Base-by-base conservation (phyloP, 2,888 invertebrate species). In the Ditula angustiorana region DNA sequence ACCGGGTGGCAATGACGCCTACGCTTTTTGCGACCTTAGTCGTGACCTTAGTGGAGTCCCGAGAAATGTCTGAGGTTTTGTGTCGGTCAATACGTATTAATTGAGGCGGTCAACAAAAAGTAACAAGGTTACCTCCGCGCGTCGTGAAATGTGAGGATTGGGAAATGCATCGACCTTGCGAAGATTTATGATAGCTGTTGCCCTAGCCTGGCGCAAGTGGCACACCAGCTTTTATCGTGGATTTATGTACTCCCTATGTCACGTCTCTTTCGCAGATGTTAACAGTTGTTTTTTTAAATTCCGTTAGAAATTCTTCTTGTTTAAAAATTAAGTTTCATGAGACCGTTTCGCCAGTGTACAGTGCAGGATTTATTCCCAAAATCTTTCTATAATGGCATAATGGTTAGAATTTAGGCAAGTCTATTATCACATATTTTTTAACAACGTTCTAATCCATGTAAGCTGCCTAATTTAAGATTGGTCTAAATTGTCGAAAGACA, bases 121-220 rank as follows among this genome's bases (percentile, higher is more conserved):
- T 7, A 19, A 47, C n/a, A 50, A 50, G 46, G 21, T 53, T 66
- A 64, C 68, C 66, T 68, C 65, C 8, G 11, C 57, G 19, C 26
- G 10, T 46, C 10, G 56, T 63, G 41, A 50, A 50, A 35, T 35
- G 10, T 26, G n/a, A 28, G 19, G n/a, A 66, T 75, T 74, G 68
- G 68, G 70, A 72, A 77, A 75, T 67, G 66, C 66, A 46, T 16
- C 47, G 70, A 70, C 76, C 77, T 75, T 30, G 37, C 33, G 13
- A 21, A 13, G 35, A 53, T 10, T 23, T 53, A 53, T 35, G n/a
- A 8, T 13, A 49, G 26, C 44, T n/a, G 49, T 13, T 23, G n/a
- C 21, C 5, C n/a, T n/a, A n/a, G n/a, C n/a, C n/a, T n/a, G n/a
- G n/a, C n/a, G n/a, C n/a, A n/a, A n/a, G 5, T 41, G 5, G 3